phyloP scores from a whole-genome alignment of 2,113 vertebrate genomes.

The Pontoporia blainvillei region DNA sequence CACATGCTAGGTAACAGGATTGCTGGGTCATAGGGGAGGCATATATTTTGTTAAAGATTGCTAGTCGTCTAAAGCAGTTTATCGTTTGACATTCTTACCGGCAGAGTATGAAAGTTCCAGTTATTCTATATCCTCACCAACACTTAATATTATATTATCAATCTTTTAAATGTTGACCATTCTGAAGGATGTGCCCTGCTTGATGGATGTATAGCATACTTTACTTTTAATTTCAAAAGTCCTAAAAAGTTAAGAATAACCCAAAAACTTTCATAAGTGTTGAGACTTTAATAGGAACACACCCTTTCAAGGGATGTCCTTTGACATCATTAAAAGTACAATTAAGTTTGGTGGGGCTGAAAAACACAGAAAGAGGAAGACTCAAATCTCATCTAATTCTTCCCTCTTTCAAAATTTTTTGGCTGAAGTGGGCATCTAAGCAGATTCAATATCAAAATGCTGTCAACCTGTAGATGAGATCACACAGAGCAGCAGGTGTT shows the following conservation, averaged over 20 bases:
- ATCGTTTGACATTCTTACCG: not conserved
- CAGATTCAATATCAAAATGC: not conserved
- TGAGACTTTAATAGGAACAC: not conserved
- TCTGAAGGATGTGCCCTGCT: not conserved
- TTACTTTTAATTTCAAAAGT: not conserved
- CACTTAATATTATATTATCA: not conserved
- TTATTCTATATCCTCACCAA: not conserved
- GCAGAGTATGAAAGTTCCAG: not conserved
- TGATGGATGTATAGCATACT: not conserved
- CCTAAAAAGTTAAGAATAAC: not conserved
- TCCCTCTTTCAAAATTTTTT: not conserved
- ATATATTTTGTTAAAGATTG: not conserved
- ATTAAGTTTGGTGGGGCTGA: not conserved
- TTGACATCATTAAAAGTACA: not conserved
- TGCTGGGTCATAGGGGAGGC: not conserved
- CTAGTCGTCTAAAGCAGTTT: not conserved
- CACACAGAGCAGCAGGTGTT: not conserved
- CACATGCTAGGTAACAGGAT: not conserved
- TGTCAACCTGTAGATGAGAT: not conserved
- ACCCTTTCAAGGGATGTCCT: not conserved
- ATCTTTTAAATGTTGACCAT: not conserved
- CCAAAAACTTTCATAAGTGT: not conserved
- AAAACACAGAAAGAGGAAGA: not conserved
- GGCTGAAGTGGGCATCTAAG: not conserved
- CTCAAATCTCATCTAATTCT: not conserved